Percentiles rank a stretch among this genome's conserved stretches.
phyloP scores from a whole-genome alignment of 2,797 vertebrate species.

The Hydrophis major region DNA sequence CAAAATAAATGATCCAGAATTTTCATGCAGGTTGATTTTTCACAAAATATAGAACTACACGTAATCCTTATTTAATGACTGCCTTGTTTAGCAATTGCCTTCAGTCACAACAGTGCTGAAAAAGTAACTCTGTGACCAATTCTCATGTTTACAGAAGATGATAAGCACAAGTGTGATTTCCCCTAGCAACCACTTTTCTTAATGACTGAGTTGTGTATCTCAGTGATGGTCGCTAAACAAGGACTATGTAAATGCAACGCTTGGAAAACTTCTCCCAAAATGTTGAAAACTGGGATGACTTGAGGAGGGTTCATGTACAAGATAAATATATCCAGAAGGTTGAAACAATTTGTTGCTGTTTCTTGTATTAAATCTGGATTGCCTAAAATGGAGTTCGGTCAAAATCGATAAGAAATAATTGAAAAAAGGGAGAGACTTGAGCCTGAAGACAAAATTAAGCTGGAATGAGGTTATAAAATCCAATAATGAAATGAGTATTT shows the following conservation, averaged over 20 bases:
- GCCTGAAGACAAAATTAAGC: background rate
- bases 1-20: background rate
- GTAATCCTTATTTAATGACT: background rate
- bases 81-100: background rate
- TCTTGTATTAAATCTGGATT: background rate
- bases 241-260: background rate
- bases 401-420: background rate
- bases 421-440: background rate
- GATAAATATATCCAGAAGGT: background rate
- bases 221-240: background rate
- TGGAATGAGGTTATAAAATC: slow-evolving; percentile 31
- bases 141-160: too few relatives aligned
- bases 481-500: background rate
- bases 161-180: background rate
- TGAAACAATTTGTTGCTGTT: background rate
- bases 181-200: background rate
- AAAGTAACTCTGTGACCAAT: background rate
- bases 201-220: background rate
- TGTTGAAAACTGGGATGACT: background rate
- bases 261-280: background rate
- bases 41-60: background rate
- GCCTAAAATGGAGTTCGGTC: background rate
- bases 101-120: background rate
- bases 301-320: background rate
- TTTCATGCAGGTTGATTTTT: background rate